Conservation (phyloP, 2,113 vertebrate species). For the Natator depressus region DNA sequence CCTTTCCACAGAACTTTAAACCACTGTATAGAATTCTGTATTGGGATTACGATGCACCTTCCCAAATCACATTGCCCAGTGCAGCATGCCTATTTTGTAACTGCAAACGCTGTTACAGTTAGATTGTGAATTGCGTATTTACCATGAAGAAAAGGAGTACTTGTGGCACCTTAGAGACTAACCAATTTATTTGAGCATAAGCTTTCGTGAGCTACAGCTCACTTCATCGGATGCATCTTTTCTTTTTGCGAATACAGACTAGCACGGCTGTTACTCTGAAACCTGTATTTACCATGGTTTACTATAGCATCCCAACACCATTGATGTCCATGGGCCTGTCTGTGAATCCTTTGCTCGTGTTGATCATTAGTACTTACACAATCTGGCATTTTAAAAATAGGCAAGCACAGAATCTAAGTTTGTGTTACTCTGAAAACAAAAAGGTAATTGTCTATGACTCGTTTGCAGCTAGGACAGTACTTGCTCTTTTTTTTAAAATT, state of each 20-base stretch:
- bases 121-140: background rate
- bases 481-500: background rate
- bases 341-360: background rate
- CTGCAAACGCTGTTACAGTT: background rate
- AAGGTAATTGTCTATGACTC: background rate
- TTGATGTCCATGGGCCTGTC: background rate
- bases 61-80: background rate
- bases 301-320: background rate
- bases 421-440: background rate
- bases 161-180: no score
- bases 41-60: background rate
- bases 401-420: background rate
- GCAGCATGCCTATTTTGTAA: background rate
- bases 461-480: background rate
- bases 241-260: no score
- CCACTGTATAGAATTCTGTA: background rate
- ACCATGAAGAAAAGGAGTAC: no score
- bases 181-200: no score
- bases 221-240: no score
- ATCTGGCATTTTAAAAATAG: background rate
- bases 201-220: no score
- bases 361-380: background rate
- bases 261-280: no score
- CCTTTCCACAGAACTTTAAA: background rate
- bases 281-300: background rate